Base-by-base conservation (phyloP, 2,888 invertebrate genomes). In the Cantharis nigra region DNA sequence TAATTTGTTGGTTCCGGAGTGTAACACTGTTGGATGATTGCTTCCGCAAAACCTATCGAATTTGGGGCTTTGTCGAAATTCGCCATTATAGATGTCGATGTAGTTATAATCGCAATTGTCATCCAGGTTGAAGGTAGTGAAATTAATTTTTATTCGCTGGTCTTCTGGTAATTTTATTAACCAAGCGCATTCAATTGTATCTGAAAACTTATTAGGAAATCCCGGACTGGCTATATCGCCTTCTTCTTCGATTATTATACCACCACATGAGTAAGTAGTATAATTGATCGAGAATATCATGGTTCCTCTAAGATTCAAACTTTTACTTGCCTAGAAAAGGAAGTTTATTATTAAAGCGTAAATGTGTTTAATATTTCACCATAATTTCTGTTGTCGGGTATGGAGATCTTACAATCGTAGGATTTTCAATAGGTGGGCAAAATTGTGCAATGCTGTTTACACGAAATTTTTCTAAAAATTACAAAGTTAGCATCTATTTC, bases 181-280 rank as follows among this genome's bases (percentile, higher is more conserved):
- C 96, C 97, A 97, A 0, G 91, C 91, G 87, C 98, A 98, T 83
- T 94, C 92, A 13, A 93, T 83, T 0, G 90, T 87, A 11, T 89
- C 88, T 1, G 86, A 83, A 69, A 88, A 91, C 74, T 82, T 81
- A 71, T 85, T 84, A 81, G 92, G 90, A 85, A 89, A 90, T 86
- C 91, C 87, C 83, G 91, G 91, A 88, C 90, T 90, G 83, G 89
- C 87, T 84, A 94, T 84, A 79, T 87, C 84, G 84, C 89, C 89
- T 82, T 87, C 80, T 83, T 90, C 83, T 5, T 86, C 88, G 4
- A 76, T 80, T 1, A 93, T 76, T 4, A 89, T 80, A 7, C 95
- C 96, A 16, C 96, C 96, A 85, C 96, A 96, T 1, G 90, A 86
- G 82, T 92, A 90, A 76, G 90, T 90, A 78, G 91, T 90, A 85